Evolutionary conservation across 2,888 invertebrate genomes (phyloP).

Genomic region (Drosophila incognita): DNA sequence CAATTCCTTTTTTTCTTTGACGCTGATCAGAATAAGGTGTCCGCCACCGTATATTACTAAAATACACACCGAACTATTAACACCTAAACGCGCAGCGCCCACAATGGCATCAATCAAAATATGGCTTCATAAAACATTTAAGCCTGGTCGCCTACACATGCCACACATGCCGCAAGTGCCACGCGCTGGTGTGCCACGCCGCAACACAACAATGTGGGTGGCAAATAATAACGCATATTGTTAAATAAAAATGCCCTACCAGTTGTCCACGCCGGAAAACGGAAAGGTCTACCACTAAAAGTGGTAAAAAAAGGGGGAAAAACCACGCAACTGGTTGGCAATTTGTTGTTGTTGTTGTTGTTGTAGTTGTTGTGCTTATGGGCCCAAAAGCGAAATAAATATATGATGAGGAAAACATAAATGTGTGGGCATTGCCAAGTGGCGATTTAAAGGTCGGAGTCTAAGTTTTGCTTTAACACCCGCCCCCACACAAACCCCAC

Average conservation of each 20-base stretch:
- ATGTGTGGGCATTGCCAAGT: conserved; percentile 49
- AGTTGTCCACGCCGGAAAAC: conserved; percentile 55
- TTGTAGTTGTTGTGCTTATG: conserved; percentile 13
- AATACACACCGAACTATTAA: conserved; percentile 65
- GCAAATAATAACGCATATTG: conserved; percentile 55
- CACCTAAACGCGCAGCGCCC: conserved; percentile 63
- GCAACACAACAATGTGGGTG: conserved; percentile 23
- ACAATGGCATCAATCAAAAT: conserved; percentile 64
- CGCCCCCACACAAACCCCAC: neutral
- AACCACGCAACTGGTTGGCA: conserved; percentile 72
- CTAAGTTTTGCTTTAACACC: conserved; percentile 15
- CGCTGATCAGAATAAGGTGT: too few species aligned
- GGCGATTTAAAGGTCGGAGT: conserved; percentile 43
- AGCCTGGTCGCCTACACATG: conserved; percentile 26
- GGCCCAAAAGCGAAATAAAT: conserved; percentile 11
- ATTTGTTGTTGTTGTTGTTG: conserved; percentile 41
- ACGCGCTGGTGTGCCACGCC: conserved; percentile 5
- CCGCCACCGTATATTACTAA: too few species aligned
- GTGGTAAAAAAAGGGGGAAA: conserved; percentile 20
- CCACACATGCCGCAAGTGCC: conserved; percentile 23
- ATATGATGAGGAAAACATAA: conserved; percentile 45
- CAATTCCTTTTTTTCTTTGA: too few species aligned
- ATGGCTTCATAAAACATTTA: conserved; percentile 77
- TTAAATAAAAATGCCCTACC: conserved; percentile 68
- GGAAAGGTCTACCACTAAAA: conserved; percentile 64